Percentiles rank a stretch among this genome's conserved stretches.
These are phyloP conservation scores for Sebastes cheni DNA, from an alignment of 2,797 vertebrate species.

Conservation along the genomic window DNA sequence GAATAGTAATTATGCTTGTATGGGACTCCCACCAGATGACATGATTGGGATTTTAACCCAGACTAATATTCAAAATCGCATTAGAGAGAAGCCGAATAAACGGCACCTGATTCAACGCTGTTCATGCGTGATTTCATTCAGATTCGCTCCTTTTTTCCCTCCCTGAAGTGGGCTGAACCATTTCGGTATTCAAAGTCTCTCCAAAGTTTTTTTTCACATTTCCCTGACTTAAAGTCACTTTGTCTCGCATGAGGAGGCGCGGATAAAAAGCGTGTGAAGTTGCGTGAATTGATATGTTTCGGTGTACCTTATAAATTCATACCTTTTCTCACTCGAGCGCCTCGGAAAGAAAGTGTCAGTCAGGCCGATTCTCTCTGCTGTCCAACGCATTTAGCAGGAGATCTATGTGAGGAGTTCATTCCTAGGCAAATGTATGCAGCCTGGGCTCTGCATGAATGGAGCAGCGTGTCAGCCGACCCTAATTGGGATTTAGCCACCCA, in stretches of 20 bases:
- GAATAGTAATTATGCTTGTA: slow-evolving; percentile 92
- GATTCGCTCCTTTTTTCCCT: slow-evolving; percentile 27
- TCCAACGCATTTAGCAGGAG: slow-evolving; percentile 92
- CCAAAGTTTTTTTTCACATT: slow-evolving; percentile 85
- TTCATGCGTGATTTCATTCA: slow-evolving; percentile 82
- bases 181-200: slow-evolving; percentile 89
- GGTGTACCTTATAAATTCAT: slow-evolving; percentile 99
- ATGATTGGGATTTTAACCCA: slow-evolving; percentile 87
- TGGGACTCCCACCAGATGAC: slow-evolving; percentile 98
- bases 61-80: slow-evolving; percentile 87
- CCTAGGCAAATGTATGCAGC: slow-evolving; percentile 99
- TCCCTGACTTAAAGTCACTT: slow-evolving; percentile 84
- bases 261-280: slow-evolving; percentile 92
- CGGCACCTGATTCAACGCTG: slow-evolving; percentile 78
- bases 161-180: slow-evolving; percentile 78
- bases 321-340: slow-evolving; percentile 93
- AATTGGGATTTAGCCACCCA: slow-evolving; percentile 99
- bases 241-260: slow-evolving; percentile 90
- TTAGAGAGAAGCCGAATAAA: slow-evolving; percentile 82
- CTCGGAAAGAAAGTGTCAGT: slow-evolving; percentile 90
- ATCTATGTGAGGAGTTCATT: slow-evolving; percentile 98
- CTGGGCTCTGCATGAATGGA: slow-evolving; percentile 90
- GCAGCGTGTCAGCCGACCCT: slow-evolving; percentile 99
- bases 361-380: slow-evolving; percentile 98
- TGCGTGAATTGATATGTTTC: slow-evolving; percentile 97